These are phyloP conservation scores for Doryteuthis pealeii DNA, from an alignment of 1,140 invertebrate species.

Conservation along the genomic window DNA sequence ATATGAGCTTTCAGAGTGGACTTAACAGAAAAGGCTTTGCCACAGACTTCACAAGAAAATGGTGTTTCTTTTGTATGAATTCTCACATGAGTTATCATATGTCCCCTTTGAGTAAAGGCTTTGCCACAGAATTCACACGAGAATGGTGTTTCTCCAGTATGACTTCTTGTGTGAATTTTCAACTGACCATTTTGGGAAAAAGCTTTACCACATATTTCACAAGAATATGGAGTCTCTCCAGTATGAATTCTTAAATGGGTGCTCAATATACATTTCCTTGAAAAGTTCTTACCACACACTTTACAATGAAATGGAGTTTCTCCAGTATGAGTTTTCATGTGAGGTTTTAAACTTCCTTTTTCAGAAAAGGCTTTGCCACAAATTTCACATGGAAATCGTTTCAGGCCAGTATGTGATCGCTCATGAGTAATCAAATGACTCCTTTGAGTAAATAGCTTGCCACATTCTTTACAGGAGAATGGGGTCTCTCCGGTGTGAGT, in stretches of 20 bases:
- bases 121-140: constrained; percentile 26
- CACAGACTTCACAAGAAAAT: constrained; percentile 13
- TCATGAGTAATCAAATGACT: neutral
- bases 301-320: constrained; percentile 8
- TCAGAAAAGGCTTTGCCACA: constrained; percentile 7
- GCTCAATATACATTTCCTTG: neutral
- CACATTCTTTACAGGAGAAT: neutral
- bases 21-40: neutral
- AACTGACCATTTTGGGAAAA: constrained; percentile 66
- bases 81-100: constrained; percentile 23
- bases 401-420: neutral
- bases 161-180: constrained; percentile 25
- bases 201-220: constrained; percentile 85
- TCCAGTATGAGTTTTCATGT: constrained; percentile 12
- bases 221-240: constrained; percentile 66
- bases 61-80: constrained; percentile 42
- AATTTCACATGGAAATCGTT: neutral
- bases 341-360: constrained; percentile 6
- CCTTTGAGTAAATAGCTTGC: neutral
- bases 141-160: constrained; percentile 28
- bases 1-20: constrained; percentile 3
- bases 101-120: constrained; percentile 17
- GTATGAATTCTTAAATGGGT: constrained; percentile 11
- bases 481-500: neutral
- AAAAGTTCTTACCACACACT: neutral